Conservation (phyloP, 2,888 invertebrate species). For the Dorcus parallelipipedus region DNA sequence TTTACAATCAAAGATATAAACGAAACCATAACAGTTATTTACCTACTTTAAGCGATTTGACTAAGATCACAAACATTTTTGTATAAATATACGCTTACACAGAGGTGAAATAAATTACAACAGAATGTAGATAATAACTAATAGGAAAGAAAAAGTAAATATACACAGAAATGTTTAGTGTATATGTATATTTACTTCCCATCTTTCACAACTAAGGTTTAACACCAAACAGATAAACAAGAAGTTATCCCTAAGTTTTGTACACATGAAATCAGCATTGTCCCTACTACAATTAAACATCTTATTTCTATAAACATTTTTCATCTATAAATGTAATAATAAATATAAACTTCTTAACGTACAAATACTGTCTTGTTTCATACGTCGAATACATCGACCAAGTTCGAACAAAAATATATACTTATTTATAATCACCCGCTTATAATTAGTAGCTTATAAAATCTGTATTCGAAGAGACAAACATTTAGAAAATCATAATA, state of each 20-base stretch:
- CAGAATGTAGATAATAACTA: too few species aligned
- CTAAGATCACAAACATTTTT: background rate
- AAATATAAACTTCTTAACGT: constrained; percentile 1
- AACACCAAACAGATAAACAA: background rate
- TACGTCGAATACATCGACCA: background rate
- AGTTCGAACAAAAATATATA: background rate
- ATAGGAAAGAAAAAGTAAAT: too few species aligned
- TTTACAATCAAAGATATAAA: background rate
- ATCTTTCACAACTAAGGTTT: too few species aligned
- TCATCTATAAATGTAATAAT: background rate
- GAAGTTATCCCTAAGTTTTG: background rate
- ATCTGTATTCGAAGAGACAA: background rate
- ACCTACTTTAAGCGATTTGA: background rate
- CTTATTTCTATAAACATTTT: background rate
- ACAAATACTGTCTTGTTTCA: background rate
- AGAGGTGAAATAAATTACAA: too few species aligned
- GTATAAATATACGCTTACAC: background rate
- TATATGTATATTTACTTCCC: too few species aligned
- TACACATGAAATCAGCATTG: background rate
- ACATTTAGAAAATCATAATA: background rate
- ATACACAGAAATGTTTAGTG: too few species aligned
- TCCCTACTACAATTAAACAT: background rate
- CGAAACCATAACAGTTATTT: background rate
- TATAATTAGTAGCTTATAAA: background rate
- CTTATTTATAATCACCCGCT: background rate